Evolutionary conservation across 2,113 vertebrate genomes (phyloP), one percentile per base, ranked within the genome.

Genomic region (Sinosuthora webbiana): DNA sequence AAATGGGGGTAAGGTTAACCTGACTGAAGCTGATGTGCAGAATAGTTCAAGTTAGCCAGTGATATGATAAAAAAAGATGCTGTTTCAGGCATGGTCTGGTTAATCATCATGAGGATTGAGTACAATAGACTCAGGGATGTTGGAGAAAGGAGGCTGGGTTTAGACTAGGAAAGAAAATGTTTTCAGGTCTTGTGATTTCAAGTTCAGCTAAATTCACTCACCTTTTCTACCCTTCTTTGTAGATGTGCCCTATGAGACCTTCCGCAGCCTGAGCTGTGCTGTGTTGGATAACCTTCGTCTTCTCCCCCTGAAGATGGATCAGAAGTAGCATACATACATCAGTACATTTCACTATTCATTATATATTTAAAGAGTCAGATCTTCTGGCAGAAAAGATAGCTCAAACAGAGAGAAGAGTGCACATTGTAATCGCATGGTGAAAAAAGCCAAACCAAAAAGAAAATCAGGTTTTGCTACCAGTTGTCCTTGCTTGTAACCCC

Each of bases 361-460:
- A 21, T 11, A 4, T 42, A 60, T 63, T 86, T 81, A 37, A 69
- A 45, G 47, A 67, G 10, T 21, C 52, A 53, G 44, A n/a, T 74
- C 68, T 83, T 79, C 59, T 45, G 47, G 31, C 49, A 74, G 52
- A 52, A 87, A 69, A 47, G n/a, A 68, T 15, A 88, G 42, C 22
- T 84, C 50, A 55, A 78, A 45, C 11, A 77, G 49, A 70, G 42
- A 69, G 20, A 55, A 69, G 23, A 68, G n/a, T 7, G 53, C 28
- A 33, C 33, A n/a, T 25, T 0, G 0, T 12, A 16, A 45, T 19
- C 7, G 2, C 28, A 23, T 0, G 1, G 39, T 33, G 42, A 15
- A 18, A 69, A 71, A 67, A 60, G 14, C 0, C 19, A 12, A 50
- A 42, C 9, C 7, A 8, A 49, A 10, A 42, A 23, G 33, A 44